Evolutionary conservation across 2,113 vertebrate genomes (phyloP), one percentile per base, ranked within the genome.

Genomic region (Galemys pyrenaicus): DNA sequence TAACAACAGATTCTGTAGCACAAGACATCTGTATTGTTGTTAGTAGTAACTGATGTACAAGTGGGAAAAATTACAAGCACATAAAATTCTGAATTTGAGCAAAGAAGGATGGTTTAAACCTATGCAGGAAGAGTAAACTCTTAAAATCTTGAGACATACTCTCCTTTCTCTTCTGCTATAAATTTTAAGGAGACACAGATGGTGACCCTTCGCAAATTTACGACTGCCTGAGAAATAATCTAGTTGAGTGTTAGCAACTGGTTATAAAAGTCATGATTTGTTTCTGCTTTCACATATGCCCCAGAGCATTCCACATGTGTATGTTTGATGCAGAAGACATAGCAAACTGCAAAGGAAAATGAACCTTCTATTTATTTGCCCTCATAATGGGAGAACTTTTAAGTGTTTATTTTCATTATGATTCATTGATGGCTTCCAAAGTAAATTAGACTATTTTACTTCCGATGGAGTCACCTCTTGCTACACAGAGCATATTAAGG

Each of bases 181-280:
- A 93, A 95, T 97, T 95, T 86, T 78, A 91, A 77, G 64, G n/a
- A 65, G 35, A 73, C 90, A 73, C 94, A 96, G 92, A 91, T 88
- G 96, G 78, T 51, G 44, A 91, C 85, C 54, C 64, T 81, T 88
- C 62, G 77, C 39, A 94, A 91, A 94, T 73, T 92, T 73, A 88
- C 16, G 24, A 62, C 54, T 77, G 67, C 30, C 71, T 73, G 73
- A n/a, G n/a, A 95, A 91, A 87, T 81, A 85, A 85, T 58, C 20
- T 58, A 92, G 60, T 46, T 24, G 26, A 86, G 4, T 82, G 56
- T 64, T 67, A 44, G 74, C 37, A 88, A 97, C 67, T 91, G 49
- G 17, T 65, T 89, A 89, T 93, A 85, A 93, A 91, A 85, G 68
- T 89, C 68, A 62, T 77, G 44, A 37, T 88, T 77, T 94, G 73